phyloP scores from a whole-genome alignment of 2,113 vertebrate genomes.

The Sylvietta virens region DNA sequence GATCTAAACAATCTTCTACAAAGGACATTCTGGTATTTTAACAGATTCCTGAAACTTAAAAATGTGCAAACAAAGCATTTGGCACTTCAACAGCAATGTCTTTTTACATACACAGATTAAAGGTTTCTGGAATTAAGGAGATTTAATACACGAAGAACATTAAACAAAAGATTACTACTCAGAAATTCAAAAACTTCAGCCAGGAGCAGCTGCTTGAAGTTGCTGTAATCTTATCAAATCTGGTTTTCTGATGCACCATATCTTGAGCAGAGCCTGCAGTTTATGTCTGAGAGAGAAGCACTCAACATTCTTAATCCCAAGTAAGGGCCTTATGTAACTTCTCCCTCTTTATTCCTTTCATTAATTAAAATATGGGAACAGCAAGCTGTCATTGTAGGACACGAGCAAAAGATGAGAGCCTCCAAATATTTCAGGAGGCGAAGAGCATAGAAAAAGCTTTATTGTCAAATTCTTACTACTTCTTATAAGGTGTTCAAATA shows the following conservation, averaged over 20 bases:
- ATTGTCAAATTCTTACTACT: no score
- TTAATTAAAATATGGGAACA: background rate
- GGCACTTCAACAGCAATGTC: background rate
- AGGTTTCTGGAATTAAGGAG: background rate
- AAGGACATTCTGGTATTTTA: background rate
- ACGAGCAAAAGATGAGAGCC: no score
- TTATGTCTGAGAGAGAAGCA: background rate
- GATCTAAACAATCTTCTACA: slow-evolving; percentile 41
- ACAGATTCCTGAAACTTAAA: background rate
- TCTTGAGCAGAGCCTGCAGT: background rate
- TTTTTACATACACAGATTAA: background rate
- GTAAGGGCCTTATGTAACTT: background rate
- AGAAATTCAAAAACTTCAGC: background rate
- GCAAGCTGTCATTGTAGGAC: no score
- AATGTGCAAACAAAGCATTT: slow-evolving; percentile 8
- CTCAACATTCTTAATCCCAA: background rate
- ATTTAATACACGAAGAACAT: background rate
- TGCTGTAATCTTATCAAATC: background rate
- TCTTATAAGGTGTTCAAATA: no score
- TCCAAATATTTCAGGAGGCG: no score
- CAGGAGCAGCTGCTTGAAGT: background rate
- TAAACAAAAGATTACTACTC: background rate
- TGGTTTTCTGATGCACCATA: background rate
- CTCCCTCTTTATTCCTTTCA: background rate
- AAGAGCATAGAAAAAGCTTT: no score